Percentiles rank a stretch among this genome's conserved stretches.
Evolutionary conservation across 2,888 invertebrate species (phyloP).

Genomic region (Notocelia uddmanniana): DNA sequence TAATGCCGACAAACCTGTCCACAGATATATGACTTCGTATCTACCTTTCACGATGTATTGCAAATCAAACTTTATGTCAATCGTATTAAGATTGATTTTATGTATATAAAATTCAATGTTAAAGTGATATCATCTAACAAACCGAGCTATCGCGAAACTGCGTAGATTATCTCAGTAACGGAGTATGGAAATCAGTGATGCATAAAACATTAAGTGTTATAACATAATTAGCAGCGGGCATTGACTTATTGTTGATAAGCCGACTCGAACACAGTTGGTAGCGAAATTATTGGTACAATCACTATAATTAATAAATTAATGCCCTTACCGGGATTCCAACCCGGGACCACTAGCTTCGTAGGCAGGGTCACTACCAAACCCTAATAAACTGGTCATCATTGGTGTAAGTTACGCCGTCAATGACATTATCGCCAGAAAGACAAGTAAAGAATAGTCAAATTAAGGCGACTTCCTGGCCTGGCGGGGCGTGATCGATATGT

Average conservation of each 20-base stretch:
- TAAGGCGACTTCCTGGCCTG: no score
- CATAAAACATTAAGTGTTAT: slow-evolving; percentile 30
- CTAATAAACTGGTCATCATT: no score
- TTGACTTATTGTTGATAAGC: slow-evolving; percentile 25
- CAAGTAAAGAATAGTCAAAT: no score
- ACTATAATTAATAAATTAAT: no score
- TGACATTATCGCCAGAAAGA: no score
- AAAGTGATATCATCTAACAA: slow-evolving; percentile 16
- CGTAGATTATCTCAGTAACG: slow-evolving; percentile 41
- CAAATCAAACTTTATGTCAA: neutral
- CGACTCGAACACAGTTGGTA: neutral
- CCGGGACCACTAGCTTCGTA: no score
- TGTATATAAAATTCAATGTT: neutral
- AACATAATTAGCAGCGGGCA: slow-evolving; percentile 29
- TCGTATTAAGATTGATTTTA: neutral
- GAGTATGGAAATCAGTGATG: slow-evolving; percentile 32
- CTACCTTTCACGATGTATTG: neutral
- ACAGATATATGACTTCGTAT: neutral
- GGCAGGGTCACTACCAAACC: no score
- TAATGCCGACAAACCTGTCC: neutral
- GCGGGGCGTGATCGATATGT: no score
- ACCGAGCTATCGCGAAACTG: slow-evolving; percentile 15
- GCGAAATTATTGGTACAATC: neutral
- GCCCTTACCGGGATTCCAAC: no score
- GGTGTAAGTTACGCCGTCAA: no score